Evolutionary conservation across 2,888 invertebrate species (phyloP).

Genomic region (Drosophila hamatofila): DNA sequence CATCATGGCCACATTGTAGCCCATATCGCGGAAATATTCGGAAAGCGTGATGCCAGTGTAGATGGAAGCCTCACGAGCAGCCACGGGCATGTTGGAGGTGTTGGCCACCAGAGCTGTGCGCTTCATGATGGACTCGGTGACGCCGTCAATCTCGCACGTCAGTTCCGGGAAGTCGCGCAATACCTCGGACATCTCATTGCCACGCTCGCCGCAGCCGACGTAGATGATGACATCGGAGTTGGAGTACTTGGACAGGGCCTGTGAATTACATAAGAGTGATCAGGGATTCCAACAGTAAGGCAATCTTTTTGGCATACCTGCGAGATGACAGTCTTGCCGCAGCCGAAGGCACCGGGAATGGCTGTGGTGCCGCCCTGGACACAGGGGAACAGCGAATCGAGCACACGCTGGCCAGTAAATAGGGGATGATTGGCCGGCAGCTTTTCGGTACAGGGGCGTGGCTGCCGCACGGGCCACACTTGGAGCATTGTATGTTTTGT

Average conservation of each 20-base stretch:
- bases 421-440: constrained; percentile 99
- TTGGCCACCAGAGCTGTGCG: constrained; percentile 99
- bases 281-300: too few species aligned
- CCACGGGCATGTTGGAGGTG: constrained; percentile 99
- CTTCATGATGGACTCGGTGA: constrained; percentile 99
- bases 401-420: constrained; percentile 98
- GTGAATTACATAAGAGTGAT: not conserved
- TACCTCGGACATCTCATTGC: constrained; percentile 99
- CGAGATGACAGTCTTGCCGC: constrained; percentile 91
- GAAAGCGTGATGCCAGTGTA: constrained; percentile 99
- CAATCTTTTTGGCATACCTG: constrained; percentile 86
- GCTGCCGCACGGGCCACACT: constrained; percentile 99
- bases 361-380: constrained; percentile 99
- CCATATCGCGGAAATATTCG: constrained; percentile 99
- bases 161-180: constrained; percentile 99
- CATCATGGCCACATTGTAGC: constrained; percentile 99
- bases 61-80: constrained; percentile 99
- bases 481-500: constrained; percentile 97
- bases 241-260: constrained; percentile 99
- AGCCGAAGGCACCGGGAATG: constrained; percentile 99
- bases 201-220: constrained; percentile 99
- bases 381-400: constrained; percentile 99
- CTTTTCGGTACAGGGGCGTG: constrained; percentile 98
- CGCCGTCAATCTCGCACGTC: constrained; percentile 97
- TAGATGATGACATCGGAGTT: constrained; percentile 99